Evolutionary conservation across 1,140 invertebrate species (phyloP).

Genomic region (Lepidotrigona ventralis): DNA sequence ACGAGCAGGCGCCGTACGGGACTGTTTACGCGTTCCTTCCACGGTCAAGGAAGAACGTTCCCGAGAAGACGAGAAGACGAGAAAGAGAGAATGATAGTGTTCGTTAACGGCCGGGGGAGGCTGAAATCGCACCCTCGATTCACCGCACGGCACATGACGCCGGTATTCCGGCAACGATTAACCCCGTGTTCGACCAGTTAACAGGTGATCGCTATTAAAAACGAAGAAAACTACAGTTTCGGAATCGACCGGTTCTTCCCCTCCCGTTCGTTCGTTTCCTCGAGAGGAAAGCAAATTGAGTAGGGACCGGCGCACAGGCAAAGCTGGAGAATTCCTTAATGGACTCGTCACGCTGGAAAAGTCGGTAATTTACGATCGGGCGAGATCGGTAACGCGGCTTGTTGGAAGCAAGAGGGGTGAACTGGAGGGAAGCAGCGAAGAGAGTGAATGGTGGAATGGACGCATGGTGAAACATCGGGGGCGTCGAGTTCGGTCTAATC

Average conservation of each 20-base stretch:
- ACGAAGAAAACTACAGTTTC: background rate
- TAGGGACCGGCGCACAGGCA: background rate
- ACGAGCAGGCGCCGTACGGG: background rate
- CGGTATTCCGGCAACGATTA: constrained; percentile 53
- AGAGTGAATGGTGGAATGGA: background rate
- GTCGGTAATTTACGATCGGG: background rate
- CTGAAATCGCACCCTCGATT: constrained; percentile 53
- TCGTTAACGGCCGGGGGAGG: background rate
- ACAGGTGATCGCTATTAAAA: constrained; percentile 53
- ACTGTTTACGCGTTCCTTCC: constrained; percentile 56
- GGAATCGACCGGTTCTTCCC: background rate
- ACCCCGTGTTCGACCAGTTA: constrained; percentile 37
- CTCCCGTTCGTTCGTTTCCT: no score
- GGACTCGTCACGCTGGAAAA: constrained; percentile 14
- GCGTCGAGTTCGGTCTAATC: background rate
- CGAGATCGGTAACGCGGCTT: background rate
- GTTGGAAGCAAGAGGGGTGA: background rate
- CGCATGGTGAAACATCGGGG: background rate
- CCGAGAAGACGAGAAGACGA: background rate
- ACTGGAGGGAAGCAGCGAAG: background rate
- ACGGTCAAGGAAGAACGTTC: constrained; percentile 23
- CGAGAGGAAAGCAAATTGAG: background rate
- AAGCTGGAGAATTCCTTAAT: background rate
- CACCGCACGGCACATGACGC: constrained; percentile 65
- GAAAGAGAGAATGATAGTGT: background rate